These are phyloP conservation scores for Coecobrya sp. DNA, from an alignment of 2,888 invertebrate species.

Conservation along the genomic window DNA sequence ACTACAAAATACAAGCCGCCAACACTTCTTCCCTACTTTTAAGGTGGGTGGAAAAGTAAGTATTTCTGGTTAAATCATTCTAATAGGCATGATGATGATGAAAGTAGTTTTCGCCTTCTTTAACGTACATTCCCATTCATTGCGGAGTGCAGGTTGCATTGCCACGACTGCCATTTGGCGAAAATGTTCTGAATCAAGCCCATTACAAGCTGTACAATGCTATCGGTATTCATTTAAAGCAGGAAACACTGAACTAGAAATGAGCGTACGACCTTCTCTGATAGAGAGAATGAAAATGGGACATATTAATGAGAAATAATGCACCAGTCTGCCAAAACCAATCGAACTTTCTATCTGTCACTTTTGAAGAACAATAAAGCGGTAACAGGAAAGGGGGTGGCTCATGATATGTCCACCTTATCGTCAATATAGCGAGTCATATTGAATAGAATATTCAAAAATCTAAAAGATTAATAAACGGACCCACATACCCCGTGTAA, in stretches of 20 bases:
- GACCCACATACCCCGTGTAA: background rate
- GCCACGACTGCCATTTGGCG: background rate
- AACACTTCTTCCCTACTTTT: background rate
- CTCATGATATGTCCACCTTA: background rate
- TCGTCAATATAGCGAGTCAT: too few relatives aligned
- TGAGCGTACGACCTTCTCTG: background rate
- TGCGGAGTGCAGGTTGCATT: background rate
- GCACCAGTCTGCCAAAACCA: conserved; percentile 17
- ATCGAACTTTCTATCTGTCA: conserved; percentile 33
- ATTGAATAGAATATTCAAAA: too few relatives aligned
- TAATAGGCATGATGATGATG: conserved; percentile 16
- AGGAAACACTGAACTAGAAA: background rate
- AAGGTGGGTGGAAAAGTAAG: conserved; percentile 37
- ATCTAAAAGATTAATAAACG: conserved; percentile 57
- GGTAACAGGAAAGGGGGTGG: background rate
- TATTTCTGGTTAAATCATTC: conserved; percentile 28
- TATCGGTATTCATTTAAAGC: background rate
- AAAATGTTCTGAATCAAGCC: background rate
- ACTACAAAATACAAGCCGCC: background rate
- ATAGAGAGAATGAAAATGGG: background rate
- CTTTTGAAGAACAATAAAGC: background rate
- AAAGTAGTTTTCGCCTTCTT: conserved; percentile 38
- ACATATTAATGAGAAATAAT: background rate
- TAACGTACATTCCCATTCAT: conserved; percentile 26
- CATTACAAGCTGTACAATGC: background rate